These are phyloP conservation scores for Lepidostoma basale DNA, from an alignment of 1,140 invertebrate genomes.

Conservation along the genomic window DNA sequence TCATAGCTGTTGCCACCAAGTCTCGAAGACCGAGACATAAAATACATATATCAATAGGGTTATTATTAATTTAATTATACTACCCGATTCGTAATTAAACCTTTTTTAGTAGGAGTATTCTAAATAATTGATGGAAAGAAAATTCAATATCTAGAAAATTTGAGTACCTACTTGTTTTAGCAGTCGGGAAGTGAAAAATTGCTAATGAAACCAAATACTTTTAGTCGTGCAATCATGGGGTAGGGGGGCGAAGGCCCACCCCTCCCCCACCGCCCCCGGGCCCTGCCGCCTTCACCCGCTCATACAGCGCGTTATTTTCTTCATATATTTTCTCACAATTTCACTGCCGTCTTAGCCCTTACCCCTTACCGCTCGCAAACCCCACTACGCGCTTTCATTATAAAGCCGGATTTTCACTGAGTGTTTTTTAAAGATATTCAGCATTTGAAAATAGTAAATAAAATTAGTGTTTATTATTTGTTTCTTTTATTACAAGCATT, in stretches of 20 bases:
- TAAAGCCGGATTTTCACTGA: neutral
- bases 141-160: too few species aligned
- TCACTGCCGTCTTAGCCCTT: neutral
- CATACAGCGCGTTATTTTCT: slow-evolving; percentile 5
- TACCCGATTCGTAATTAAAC: too few species aligned
- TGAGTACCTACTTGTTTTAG: neutral
- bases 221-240: neutral
- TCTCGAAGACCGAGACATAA: too few species aligned
- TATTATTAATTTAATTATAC: too few species aligned
- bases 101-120: too few species aligned
- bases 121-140: too few species aligned
- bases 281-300: neutral
- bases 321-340: slow-evolving; percentile 7
- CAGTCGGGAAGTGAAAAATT: slow-evolving; percentile 6
- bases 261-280: neutral
- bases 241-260: neutral
- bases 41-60: too few species aligned
- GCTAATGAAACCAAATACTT: slow-evolving; percentile 12
- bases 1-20: too few species aligned
- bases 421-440: neutral
- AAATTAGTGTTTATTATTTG: neutral
- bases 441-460: neutral
- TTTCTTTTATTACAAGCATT: too few species aligned
- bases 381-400: neutral
- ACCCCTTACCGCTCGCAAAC: neutral